Conservation (phyloP, 2,797 vertebrate genomes). For the Epinephelus awoara region DNA sequence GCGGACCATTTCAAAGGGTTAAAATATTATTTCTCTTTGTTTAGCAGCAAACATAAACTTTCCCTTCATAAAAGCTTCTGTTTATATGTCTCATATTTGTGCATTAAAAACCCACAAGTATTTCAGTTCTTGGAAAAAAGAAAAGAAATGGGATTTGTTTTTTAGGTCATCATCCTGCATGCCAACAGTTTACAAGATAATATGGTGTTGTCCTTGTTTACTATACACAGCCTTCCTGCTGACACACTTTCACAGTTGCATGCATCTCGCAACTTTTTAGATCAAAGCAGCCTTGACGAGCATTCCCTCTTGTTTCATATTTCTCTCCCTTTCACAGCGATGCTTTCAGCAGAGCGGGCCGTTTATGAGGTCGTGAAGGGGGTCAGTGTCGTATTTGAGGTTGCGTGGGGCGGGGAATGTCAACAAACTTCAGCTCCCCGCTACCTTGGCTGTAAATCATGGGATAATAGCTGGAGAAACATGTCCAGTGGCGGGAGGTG, state of each 20-base stretch:
- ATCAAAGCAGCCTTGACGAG: conserved; percentile 52
- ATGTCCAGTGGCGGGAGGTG: conserved; percentile 64
- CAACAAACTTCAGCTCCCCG: conserved; percentile 69
- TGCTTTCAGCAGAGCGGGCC: conserved; percentile 13
- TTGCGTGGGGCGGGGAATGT: conserved; percentile 65
- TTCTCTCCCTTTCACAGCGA: conserved; percentile 41
- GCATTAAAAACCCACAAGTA: conserved; percentile 13
- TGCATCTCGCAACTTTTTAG: conserved; percentile 40
- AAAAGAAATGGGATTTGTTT: conserved; percentile 57
- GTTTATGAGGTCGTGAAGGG: conserved; percentile 57
- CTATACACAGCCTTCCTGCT: conserved; percentile 33
- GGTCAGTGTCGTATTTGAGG: conserved; percentile 53
- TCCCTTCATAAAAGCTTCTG: conserved; percentile 36
- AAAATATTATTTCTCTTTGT: conserved; percentile 22
- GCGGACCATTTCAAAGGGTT: too few species aligned
- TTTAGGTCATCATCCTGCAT: conserved; percentile 62
- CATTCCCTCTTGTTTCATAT: conserved; percentile 50
- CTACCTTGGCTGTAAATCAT: conserved; percentile 75
- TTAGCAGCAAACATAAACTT: conserved; percentile 1
- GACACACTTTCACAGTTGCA: conserved; percentile 63
- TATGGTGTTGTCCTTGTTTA: conserved; percentile 66
- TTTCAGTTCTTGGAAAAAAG: conserved; percentile 6
- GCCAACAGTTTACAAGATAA: conserved; percentile 68
- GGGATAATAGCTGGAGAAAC: conserved; percentile 59
- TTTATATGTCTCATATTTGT: conserved; percentile 15